These are phyloP conservation scores for Acleris cristana DNA, from an alignment of 2,888 invertebrate genomes.

Conservation along the genomic window DNA sequence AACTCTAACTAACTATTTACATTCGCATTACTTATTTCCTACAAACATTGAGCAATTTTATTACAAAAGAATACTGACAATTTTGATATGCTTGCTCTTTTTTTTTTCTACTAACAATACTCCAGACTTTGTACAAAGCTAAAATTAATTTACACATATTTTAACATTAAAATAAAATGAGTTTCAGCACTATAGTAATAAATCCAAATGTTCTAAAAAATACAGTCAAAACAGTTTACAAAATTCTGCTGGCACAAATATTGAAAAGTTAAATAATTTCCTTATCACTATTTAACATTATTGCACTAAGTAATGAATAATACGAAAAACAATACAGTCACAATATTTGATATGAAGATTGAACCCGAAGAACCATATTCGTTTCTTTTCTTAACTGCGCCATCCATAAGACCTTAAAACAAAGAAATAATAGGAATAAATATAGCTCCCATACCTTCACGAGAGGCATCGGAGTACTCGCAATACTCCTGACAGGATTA, in stretches of 20 bases:
- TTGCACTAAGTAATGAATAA: conserved; percentile 4
- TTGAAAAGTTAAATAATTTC: too few species aligned
- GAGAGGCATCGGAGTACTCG: too few species aligned
- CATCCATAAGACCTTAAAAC: conserved; percentile 52
- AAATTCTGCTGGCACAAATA: too few species aligned
- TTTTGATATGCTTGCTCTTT: not conserved
- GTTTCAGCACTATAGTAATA: too few species aligned
- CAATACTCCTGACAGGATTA: too few species aligned
- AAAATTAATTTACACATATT: too few species aligned
- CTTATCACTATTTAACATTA: too few species aligned
- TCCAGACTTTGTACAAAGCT: not conserved
- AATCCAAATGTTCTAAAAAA: too few species aligned
- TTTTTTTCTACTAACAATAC: not conserved
- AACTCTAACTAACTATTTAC: too few species aligned
- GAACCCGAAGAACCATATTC: conserved; percentile 37
- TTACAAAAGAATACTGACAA: not conserved
- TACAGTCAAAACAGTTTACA: too few species aligned
- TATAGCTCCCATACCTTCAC: not conserved
- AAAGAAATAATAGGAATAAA: conserved; percentile 7
- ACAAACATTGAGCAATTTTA: not conserved
- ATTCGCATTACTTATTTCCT: not conserved
- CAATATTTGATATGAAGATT: conserved; percentile 5
- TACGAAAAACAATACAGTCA: conserved; percentile 24
- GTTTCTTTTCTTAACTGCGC: conserved; percentile 46
- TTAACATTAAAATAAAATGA: too few species aligned